Evolutionary conservation across 2,797 vertebrate species (phyloP).

Genomic region (Halcyon chelicuti): DNA sequence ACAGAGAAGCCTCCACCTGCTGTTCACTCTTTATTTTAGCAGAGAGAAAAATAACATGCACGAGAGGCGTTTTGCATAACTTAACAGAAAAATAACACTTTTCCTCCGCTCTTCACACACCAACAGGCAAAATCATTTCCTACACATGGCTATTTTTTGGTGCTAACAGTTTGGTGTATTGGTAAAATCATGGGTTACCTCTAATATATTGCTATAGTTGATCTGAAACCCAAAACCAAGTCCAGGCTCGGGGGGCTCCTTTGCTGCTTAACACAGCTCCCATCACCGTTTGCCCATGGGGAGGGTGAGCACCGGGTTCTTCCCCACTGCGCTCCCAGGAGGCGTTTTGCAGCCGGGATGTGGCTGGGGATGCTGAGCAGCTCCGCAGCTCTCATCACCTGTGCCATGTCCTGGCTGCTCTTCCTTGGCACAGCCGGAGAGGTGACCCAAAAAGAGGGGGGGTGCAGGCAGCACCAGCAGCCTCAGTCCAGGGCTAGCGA

Average conservation of each 20-base stretch:
- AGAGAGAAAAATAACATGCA: neutral
- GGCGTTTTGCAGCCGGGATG: neutral
- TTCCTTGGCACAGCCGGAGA: neutral
- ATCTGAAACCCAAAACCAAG: neutral
- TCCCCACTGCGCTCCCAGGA: neutral
- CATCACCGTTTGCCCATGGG: fast-evolving
- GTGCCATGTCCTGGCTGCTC: fast-evolving
- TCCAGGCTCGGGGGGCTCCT: neutral
- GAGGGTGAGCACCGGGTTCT: neutral
- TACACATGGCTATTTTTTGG: neutral
- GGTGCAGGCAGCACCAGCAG: neutral
- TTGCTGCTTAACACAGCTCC: neutral
- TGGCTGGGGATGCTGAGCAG: neutral
- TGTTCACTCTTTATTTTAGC: slow-evolving; percentile 13
- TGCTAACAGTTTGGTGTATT: neutral
- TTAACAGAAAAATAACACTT: slow-evolving; percentile 11
- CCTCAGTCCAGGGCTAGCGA: slow-evolving; percentile 74
- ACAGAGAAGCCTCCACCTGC: neutral
- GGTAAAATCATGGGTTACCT: neutral
- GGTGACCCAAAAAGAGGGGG: neutral
- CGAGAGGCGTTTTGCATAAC: slow-evolving; percentile 7
- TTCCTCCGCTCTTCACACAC: neutral
- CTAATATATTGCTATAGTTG: fast-evolving
- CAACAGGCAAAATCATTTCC: neutral
- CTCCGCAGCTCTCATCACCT: fast-evolving